These are phyloP conservation scores for Coelopa pilipes DNA, from an alignment of 2,888 invertebrate genomes.

Conservation along the genomic window DNA sequence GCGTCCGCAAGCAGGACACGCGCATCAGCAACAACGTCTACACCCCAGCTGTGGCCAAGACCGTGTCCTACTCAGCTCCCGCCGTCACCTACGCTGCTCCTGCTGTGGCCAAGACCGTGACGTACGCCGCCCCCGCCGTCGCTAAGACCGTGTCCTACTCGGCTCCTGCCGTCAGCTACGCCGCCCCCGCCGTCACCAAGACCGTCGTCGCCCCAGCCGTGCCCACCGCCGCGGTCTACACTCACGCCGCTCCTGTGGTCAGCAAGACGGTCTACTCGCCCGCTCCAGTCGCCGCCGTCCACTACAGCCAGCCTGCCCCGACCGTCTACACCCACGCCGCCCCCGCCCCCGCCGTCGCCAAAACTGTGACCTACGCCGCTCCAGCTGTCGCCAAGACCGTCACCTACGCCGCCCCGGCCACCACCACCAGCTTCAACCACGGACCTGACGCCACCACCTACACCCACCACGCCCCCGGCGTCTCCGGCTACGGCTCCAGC, in stretches of 20 bases:
- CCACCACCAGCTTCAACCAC: conserved; percentile 48
- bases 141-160: conserved; percentile 47
- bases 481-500: conserved; percentile 61
- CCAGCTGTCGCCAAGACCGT: conserved; percentile 35
- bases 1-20: conserved; percentile 71
- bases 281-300: conserved; percentile 32
- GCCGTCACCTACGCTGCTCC: conserved; percentile 51
- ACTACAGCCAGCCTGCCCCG: conserved; percentile 33
- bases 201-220: conserved; percentile 42
- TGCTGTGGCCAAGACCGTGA: conserved; percentile 42
- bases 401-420: conserved; percentile 36
- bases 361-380: conserved; percentile 27
- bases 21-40: conserved; percentile 72
- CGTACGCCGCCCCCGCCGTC: conserved; percentile 28
- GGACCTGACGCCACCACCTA: conserved; percentile 59
- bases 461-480: conserved; percentile 60
- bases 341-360: conserved; percentile 24
- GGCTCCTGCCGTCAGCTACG: conserved; percentile 36
- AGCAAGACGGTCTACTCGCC: conserved; percentile 48
- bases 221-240: conserved; percentile 49
- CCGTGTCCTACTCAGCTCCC: conserved; percentile 47
- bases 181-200: conserved; percentile 40
- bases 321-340: conserved; percentile 20
- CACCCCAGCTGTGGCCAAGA: conserved; percentile 41
- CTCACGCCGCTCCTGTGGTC: conserved; percentile 54